Conservation (phyloP, 1,140 invertebrate genomes). For the Trinorchestia longiramus region DNA sequence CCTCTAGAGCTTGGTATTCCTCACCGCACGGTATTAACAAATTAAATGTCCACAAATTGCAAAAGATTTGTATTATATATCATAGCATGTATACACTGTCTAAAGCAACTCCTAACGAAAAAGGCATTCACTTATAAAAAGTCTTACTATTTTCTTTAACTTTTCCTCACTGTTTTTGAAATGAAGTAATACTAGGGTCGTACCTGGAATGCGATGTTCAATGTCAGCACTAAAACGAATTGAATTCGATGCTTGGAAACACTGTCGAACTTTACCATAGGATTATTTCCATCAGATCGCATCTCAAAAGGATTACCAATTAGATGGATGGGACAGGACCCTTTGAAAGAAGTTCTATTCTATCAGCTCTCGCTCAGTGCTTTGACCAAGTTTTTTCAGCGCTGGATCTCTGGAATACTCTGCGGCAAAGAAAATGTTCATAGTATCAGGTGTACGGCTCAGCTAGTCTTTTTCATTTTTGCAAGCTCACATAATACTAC, state of each 20-base stretch:
- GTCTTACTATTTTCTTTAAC: too few relatives aligned
- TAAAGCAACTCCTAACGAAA: too few relatives aligned
- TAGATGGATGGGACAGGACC: neutral
- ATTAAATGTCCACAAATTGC: too few relatives aligned
- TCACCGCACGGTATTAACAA: too few relatives aligned
- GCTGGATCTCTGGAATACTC: neutral
- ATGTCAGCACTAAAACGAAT: neutral
- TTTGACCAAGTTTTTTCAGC: neutral
- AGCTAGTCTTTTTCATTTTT: neutral
- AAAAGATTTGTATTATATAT: too few relatives aligned
- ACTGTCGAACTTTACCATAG: neutral
- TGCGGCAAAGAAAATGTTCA: neutral
- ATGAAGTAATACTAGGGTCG: neutral
- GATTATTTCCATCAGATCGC: slow-evolving; percentile 31
- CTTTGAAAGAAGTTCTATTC: neutral
- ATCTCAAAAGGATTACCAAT: slow-evolving; percentile 36
- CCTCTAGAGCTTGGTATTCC: too few relatives aligned
- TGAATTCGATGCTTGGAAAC: neutral
- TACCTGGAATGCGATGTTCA: neutral
- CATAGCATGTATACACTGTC: too few relatives aligned
- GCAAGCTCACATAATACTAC: neutral
- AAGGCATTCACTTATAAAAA: too few relatives aligned
- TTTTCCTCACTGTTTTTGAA: too few relatives aligned
- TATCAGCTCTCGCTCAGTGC: neutral
- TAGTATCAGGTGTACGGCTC: neutral